These are phyloP conservation scores for Leptogaster cylindrica DNA, from an alignment of 2,888 invertebrate genomes.

Conservation along the genomic window DNA sequence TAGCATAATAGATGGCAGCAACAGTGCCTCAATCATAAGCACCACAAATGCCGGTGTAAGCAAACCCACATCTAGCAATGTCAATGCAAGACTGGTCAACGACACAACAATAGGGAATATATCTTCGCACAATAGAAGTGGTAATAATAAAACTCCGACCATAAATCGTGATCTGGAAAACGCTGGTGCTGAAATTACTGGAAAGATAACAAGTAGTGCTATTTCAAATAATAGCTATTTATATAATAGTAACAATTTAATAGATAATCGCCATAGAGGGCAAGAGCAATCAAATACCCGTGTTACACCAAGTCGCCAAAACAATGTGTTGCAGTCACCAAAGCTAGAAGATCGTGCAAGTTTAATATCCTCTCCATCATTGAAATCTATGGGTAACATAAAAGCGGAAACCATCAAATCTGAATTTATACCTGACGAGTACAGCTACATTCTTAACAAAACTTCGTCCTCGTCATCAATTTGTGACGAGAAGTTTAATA, in stretches of 20 bases:
- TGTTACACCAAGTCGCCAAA: constrained; percentile 40
- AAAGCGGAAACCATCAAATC: constrained; percentile 48
- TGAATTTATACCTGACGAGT: constrained; percentile 47
- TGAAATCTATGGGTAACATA: constrained; percentile 8
- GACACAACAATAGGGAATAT: constrained; percentile 21
- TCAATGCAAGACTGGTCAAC: constrained; percentile 26
- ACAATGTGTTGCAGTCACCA: constrained; percentile 40
- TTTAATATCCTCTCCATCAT: constrained; percentile 37
- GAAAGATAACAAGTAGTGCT: background rate
- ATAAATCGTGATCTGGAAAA: constrained; percentile 15
- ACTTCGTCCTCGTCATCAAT: constrained; percentile 25
- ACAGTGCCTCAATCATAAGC: background rate
- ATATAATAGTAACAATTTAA: background rate
- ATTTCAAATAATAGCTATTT: constrained; percentile 6
- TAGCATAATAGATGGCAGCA: constrained; percentile 5
- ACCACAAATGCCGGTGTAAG: background rate
- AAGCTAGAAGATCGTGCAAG: constrained; percentile 38
- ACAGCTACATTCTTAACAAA: constrained; percentile 37
- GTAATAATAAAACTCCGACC: constrained; percentile 18
- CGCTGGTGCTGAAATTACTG: background rate
- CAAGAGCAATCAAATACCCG: constrained; percentile 38
- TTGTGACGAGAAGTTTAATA: constrained; percentile 46
- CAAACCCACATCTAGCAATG: constrained; percentile 12
- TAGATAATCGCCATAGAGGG: constrained; percentile 17
- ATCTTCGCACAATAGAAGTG: constrained; percentile 16